Conservation (phyloP, 2,888 invertebrate species). For the Neoitamus cyanurus region DNA sequence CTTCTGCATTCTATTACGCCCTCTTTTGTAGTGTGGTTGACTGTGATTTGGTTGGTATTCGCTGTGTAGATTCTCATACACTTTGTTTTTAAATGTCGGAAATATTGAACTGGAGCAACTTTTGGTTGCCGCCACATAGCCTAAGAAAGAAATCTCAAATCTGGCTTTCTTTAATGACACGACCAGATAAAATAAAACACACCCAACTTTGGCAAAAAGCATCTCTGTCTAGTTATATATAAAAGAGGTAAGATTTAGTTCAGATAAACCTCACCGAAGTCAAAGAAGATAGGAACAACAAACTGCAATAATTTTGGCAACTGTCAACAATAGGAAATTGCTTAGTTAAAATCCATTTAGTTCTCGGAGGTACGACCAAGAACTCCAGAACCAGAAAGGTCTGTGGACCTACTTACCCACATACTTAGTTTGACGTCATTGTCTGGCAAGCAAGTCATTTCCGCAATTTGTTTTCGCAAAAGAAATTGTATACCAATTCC, state of each 20-base stretch:
- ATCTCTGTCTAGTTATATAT: too few relatives aligned
- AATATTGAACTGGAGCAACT: too few relatives aligned
- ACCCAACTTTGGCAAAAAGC: too few relatives aligned
- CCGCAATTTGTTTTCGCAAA: not conserved
- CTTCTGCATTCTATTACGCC: too few relatives aligned
- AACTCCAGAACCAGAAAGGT: not conserved
- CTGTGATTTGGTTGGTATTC: too few relatives aligned
- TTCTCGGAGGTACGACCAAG: not conserved
- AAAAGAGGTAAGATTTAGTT: not conserved
- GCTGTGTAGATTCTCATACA: too few relatives aligned
- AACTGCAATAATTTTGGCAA: not conserved
- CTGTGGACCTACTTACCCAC: not conserved
- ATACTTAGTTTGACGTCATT: not conserved
- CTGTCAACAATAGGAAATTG: not conserved
- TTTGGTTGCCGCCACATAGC: too few relatives aligned
- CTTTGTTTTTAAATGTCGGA: too few relatives aligned
- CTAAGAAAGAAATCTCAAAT: too few relatives aligned
- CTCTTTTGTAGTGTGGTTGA: too few relatives aligned
- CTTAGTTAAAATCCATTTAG: not conserved
- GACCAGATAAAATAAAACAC: too few relatives aligned
- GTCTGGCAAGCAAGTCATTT: not conserved
- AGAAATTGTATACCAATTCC: not conserved
- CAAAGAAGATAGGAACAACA: not conserved
- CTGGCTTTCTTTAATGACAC: too few relatives aligned
- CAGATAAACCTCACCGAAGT: not conserved